phyloP scores from a whole-genome alignment of 2,888 invertebrate species.

The Stenodema calcarata region DNA sequence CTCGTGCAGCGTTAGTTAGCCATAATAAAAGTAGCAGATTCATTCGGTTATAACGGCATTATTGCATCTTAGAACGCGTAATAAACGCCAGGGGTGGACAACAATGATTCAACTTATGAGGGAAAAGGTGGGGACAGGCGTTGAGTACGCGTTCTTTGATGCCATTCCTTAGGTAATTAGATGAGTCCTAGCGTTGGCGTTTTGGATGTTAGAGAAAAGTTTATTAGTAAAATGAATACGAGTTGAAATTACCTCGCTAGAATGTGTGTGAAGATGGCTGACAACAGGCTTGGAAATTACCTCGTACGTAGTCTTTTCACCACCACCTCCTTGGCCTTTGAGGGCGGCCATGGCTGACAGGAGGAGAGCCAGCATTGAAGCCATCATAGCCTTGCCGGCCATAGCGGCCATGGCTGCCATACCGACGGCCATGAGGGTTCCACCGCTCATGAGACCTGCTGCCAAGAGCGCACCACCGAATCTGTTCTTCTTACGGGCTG shows the following conservation, averaged over 20 bases:
- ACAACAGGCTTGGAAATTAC: conserved; percentile 84
- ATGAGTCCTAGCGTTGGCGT: neutral
- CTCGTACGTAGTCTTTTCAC: conserved; percentile 75
- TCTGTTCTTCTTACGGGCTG: conserved; percentile 58
- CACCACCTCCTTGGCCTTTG: conserved; percentile 63
- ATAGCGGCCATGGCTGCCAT: conserved; percentile 77
- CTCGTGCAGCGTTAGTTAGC: neutral
- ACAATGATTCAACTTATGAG: no score
- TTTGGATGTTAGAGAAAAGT: neutral
- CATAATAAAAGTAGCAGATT: neutral
- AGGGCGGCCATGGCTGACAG: conserved; percentile 79
- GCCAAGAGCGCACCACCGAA: conserved; percentile 63
- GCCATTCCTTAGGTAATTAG: neutral
- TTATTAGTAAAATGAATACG: neutral
- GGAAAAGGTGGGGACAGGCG: no score
- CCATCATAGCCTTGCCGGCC: conserved; percentile 84
- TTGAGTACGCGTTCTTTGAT: no score
- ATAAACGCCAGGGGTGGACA: no score
- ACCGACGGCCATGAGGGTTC: conserved; percentile 76
- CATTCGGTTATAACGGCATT: neutral
- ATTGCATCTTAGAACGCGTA: no score
- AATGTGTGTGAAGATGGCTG: conserved; percentile 73
- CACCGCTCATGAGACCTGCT: conserved; percentile 69
- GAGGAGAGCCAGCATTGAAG: conserved; percentile 79
- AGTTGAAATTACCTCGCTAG: conserved; percentile 65